A percentile compares a stretch with the other conserved stretches of the same genome.
These are phyloP conservation scores for Nezara viridula DNA, from an alignment of 2,888 invertebrate species.

Conservation along the genomic window DNA sequence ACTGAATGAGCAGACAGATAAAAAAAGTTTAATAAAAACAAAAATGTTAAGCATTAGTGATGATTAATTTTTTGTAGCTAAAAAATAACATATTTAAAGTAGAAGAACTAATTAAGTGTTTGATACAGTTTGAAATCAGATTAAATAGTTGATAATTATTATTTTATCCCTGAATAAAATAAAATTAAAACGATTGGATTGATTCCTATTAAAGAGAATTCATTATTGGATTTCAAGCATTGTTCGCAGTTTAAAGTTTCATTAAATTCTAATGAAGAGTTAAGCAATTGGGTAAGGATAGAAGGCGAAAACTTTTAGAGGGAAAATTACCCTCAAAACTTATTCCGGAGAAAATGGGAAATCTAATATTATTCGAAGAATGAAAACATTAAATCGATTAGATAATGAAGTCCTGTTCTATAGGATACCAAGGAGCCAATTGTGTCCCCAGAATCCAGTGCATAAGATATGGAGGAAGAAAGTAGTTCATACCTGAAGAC, in stretches of 20 bases:
- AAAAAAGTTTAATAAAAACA: no score
- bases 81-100: no score
- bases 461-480: constrained; percentile 16
- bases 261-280: not conserved
- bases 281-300: not conserved
- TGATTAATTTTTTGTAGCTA: no score
- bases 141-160: not conserved
- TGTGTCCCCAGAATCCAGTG: not conserved
- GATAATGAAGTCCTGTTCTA: not conserved
- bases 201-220: not conserved
- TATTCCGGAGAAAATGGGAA: not conserved
- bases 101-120: not conserved
- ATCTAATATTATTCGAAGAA: not conserved
- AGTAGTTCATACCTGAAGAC: constrained; percentile 40
- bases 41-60: no score
- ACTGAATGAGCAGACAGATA: no score
- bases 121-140: not conserved
- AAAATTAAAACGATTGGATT: not conserved
- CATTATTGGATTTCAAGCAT: not conserved
- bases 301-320: not conserved
- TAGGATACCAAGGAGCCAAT: not conserved
- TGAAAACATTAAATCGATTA: not conserved
- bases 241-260: not conserved
- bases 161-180: not conserved
- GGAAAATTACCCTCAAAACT: not conserved